These are phyloP conservation scores for Vanessa atalanta DNA, from an alignment of 1,140 invertebrate species.

Conservation along the genomic window DNA sequence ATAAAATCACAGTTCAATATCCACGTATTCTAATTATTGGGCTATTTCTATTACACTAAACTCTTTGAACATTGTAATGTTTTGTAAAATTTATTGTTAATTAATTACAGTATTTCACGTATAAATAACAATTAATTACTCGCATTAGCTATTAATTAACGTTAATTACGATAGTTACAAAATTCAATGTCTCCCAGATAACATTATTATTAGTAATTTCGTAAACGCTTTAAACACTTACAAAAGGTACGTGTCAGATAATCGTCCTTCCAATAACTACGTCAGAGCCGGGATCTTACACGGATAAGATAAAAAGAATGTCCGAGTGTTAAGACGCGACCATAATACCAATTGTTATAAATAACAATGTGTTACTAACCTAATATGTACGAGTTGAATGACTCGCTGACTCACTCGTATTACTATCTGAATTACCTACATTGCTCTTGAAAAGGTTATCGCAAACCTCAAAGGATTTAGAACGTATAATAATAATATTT, in stretches of 20 bases:
- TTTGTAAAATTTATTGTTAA: too few relatives aligned
- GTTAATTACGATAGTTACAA: too few relatives aligned
- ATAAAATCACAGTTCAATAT: too few relatives aligned
- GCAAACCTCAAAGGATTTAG: constrained; percentile 37
- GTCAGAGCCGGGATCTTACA: background rate
- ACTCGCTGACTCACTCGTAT: constrained; percentile 64
- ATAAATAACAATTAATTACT: too few relatives aligned
- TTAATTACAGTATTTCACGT: too few relatives aligned
- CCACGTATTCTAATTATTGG: too few relatives aligned
- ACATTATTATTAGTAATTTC: too few relatives aligned
- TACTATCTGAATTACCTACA: constrained; percentile 49
- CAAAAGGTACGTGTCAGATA: background rate
- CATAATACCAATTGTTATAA: background rate
- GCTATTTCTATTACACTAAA: background rate
- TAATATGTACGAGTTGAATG: constrained; percentile 58
- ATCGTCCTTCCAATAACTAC: background rate
- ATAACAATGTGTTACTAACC: constrained; percentile 19
- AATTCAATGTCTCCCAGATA: too few relatives aligned
- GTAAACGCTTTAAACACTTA: too few relatives aligned
- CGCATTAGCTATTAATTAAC: too few relatives aligned
- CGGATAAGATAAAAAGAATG: background rate
- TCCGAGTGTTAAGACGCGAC: background rate
- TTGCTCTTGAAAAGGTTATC: constrained; percentile 66
- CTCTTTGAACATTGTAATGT: background rate
- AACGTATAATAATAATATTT: constrained; percentile 20